Evolutionary conservation across 2,113 vertebrate species (phyloP).

Genomic region (Marmota monax): DNA sequence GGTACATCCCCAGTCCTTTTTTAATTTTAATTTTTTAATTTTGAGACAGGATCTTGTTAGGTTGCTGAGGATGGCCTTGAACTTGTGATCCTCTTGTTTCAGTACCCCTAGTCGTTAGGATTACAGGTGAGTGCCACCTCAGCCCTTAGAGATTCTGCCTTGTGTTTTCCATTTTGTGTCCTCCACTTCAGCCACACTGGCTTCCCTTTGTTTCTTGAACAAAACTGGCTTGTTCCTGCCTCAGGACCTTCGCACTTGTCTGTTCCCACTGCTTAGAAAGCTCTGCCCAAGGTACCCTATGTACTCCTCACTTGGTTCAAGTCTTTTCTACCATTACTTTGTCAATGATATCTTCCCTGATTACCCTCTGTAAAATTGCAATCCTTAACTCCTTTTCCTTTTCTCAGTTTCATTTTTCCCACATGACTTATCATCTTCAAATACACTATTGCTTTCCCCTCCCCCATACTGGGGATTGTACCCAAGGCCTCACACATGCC

Average conservation of each 20-base stretch:
- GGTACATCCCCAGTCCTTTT: too few relatives aligned
- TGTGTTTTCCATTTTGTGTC: background rate
- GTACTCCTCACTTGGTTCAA: background rate
- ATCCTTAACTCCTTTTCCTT: background rate
- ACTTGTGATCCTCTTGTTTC: too few relatives aligned
- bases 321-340: background rate
- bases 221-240: background rate
- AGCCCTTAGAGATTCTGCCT: background rate
- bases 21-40: too few relatives aligned
- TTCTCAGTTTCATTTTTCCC: background rate
- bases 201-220: background rate
- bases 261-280: background rate
- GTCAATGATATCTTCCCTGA: background rate
- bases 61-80: too few relatives aligned
- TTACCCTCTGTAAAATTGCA: background rate
- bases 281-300: background rate
- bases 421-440: background rate
- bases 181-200: background rate
- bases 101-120: too few relatives aligned
- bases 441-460: too few relatives aligned
- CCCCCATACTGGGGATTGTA: too few relatives aligned
- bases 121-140: too few relatives aligned
- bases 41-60: too few relatives aligned
- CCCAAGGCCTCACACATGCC: too few relatives aligned
- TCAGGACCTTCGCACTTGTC: background rate